Evolutionary conservation across 2,888 invertebrate genomes (phyloP), one percentile per base, ranked within the genome.

Genomic region (Xylocampa areola): DNA sequence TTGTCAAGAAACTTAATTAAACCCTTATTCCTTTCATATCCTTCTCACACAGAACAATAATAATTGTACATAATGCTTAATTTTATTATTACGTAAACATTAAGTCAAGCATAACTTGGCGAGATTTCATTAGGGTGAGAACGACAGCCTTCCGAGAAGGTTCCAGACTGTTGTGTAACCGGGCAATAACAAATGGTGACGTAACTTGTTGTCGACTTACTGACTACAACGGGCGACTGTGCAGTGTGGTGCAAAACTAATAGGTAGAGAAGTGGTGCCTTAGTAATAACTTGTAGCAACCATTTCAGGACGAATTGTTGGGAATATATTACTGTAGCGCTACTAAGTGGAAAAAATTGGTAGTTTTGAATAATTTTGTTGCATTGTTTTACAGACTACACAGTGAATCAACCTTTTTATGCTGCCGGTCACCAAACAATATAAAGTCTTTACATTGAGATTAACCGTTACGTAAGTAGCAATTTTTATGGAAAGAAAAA

Each of bases 181-280:
- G 33, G 25, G 23, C 40, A 39, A 30, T 40, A 41, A 53, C 47
- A 37, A 21, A 23, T 45, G 45, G 43, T 65, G 44, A 49, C 23
- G 11, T 49, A 37, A 61, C 53, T 37, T 32, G 44, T 52, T 44
- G 4, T 32, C 4, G 4, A 43, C 25, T 8, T 23, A 21, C 21
- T 21, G 21, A n/a, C n/a, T 35, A 17, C n/a, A 3, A 16, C 0
- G 1, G 2, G 1, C 1, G 2, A 2, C 1, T 17, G 16, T 32
- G 6, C 32, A 14, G n/a, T 4, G 11, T 6, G 19, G 1, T 21
- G n/a, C 21, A 36, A 21, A 2, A 5, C 3, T 25, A 8, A 25
- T 8, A 25, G 1, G 8, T 25, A n/a, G n/a, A n/a, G 25, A 25
- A 25, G 25, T 25, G 2, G 4, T 25, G 2, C 2, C 8, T 4